phyloP scores from a whole-genome alignment of 2,797 vertebrate species.

The Adelosebastes latens region DNA sequence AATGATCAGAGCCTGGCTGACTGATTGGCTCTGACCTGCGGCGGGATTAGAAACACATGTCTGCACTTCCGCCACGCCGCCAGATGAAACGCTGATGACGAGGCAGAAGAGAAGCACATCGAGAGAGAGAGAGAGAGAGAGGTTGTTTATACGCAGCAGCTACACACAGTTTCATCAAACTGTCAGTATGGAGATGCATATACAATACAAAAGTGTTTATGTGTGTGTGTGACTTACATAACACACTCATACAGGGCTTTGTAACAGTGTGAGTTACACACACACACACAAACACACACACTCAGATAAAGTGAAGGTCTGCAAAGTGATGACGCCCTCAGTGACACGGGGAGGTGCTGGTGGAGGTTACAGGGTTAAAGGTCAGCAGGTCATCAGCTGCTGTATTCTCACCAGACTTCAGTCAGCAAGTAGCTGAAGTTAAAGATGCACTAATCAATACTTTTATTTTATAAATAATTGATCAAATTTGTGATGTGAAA shows the following conservation, averaged over 20 bases:
- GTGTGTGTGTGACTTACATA: slow-evolving; percentile 5
- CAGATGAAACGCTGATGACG: neutral
- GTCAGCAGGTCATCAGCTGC: neutral
- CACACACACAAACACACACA: neutral
- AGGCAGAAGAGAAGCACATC: neutral
- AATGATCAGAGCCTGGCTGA: slow-evolving; percentile 28
- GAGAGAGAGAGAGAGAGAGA: neutral
- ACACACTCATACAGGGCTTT: neutral
- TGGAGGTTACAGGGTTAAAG: neutral
- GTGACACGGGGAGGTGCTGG: neutral
- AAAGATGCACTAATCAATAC: neutral
- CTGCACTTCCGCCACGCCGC: neutral
- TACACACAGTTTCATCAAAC: neutral
- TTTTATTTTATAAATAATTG: neutral
- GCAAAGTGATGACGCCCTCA: neutral
- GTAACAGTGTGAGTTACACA: neutral
- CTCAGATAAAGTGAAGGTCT: neutral
- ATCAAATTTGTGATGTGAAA: neutral
- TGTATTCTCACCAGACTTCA: slow-evolving; percentile 33
- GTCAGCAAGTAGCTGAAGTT: neutral
- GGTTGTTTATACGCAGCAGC: neutral
- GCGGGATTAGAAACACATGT: slow-evolving; percentile 50
- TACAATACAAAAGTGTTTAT: neutral
- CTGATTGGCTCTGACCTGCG: slow-evolving; percentile 35
- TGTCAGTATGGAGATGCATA: neutral